These are phyloP conservation scores for Sinonovacula constricta DNA, from an alignment of 1,140 invertebrate species.

Conservation along the genomic window DNA sequence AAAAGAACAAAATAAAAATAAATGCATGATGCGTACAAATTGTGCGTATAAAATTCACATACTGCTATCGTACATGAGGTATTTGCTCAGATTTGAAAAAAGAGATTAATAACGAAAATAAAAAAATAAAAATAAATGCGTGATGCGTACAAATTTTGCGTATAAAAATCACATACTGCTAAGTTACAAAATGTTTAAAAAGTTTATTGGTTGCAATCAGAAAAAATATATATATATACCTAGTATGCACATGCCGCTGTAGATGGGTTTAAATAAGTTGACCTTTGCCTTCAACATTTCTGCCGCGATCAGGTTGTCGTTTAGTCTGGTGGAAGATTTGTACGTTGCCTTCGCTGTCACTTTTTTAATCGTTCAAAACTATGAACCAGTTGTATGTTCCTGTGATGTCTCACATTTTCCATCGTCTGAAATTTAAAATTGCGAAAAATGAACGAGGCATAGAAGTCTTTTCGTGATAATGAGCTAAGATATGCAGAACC, in stretches of 20 bases:
- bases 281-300: conserved; percentile 51
- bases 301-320: conserved; percentile 61
- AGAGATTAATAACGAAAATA: neutral
- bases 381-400: conserved; percentile 18
- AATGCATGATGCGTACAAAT: neutral
- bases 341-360: conserved; percentile 73
- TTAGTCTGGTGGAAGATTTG: conserved; percentile 69
- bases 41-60: neutral
- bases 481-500: neutral
- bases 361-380: conserved; percentile 48
- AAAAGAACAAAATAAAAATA: neutral
- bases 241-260: conserved; percentile 59
- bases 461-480: neutral
- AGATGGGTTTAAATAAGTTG: conserved; percentile 60
- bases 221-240: conserved; percentile 49
- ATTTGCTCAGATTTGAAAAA: too few relatives aligned
- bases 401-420: conserved; percentile 27
- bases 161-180: neutral
- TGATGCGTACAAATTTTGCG: neutral
- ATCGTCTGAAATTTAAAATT: conserved; percentile 10
- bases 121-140: neutral
- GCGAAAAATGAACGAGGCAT: neutral
- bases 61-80: too few relatives aligned
- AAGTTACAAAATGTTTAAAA: too few relatives aligned
- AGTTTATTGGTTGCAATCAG: too few relatives aligned